These are phyloP conservation scores for Apogon talboti DNA, from an alignment of 2,797 vertebrate species.

Conservation along the genomic window DNA sequence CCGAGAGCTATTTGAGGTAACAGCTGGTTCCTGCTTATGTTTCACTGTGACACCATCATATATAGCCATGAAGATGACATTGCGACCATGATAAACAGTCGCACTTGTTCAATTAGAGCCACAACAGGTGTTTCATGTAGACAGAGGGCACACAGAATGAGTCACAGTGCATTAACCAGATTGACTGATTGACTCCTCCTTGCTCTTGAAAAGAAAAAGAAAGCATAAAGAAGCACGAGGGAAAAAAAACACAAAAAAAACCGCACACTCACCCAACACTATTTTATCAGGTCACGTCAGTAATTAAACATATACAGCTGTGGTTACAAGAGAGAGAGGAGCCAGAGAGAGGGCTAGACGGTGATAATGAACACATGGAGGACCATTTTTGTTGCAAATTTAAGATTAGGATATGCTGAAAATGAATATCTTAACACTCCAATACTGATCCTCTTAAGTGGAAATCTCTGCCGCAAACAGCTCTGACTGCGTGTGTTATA, in stretches of 20 bases:
- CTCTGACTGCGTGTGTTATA: slow-evolving; percentile 21
- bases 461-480: slow-evolving; percentile 37
- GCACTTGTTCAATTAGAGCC: slow-evolving; percentile 51
- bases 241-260: slow-evolving; percentile 4
- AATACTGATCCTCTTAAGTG: slow-evolving; percentile 55
- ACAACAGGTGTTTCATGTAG: slow-evolving; percentile 69
- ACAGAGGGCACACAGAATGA: slow-evolving; percentile 38
- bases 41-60: slow-evolving; percentile 30
- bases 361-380: slow-evolving; percentile 45
- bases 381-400: slow-evolving; percentile 35
- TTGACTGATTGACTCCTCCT: slow-evolving; percentile 34
- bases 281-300: slow-evolving; percentile 42
- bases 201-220: slow-evolving; percentile 14
- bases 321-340: slow-evolving; percentile 21
- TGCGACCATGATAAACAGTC: slow-evolving; percentile 48
- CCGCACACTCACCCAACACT: slow-evolving; percentile 7
- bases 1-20: slow-evolving; percentile 30
- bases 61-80: slow-evolving; percentile 32
- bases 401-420: slow-evolving; percentile 42
- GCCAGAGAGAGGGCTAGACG: slow-evolving; percentile 5
- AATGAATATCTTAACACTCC: slow-evolving; percentile 53
- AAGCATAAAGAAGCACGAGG: neutral
- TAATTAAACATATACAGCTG: slow-evolving; percentile 57
- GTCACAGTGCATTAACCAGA: slow-evolving; percentile 43
- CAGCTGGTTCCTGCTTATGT: slow-evolving; percentile 43